Evolutionary conservation across 1,140 invertebrate genomes (phyloP).

Genomic region (Diploscapter pachys): DNA sequence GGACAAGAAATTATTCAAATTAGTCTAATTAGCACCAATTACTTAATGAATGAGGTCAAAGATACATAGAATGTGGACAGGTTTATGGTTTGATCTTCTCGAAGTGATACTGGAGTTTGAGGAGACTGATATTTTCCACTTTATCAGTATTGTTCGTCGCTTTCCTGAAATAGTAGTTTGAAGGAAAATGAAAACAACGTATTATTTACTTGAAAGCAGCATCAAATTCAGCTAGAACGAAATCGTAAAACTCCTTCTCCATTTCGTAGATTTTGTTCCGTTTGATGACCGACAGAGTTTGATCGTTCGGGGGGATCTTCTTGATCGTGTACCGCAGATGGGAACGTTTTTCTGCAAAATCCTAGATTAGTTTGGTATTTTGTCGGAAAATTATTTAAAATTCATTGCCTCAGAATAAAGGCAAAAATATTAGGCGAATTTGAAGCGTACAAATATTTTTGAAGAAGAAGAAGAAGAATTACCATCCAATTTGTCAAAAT

Average conservation of each 20-base stretch:
- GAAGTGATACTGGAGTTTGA: slow-evolving; percentile 46
- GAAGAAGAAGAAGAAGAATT: not conserved
- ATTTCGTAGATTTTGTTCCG: slow-evolving; percentile 78
- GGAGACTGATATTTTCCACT: slow-evolving; percentile 3
- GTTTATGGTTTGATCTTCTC: slow-evolving; percentile 51
- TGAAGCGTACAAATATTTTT: too few relatives aligned
- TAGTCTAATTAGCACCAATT: too few relatives aligned
- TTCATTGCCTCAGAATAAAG: not conserved
- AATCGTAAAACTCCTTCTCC: slow-evolving; percentile 96
- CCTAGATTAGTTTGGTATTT: slow-evolving; percentile 19
- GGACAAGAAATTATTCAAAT: too few relatives aligned
- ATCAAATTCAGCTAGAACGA: slow-evolving; percentile 84
- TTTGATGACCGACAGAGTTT: slow-evolving; percentile 72
- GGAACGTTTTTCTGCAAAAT: slow-evolving; percentile 73
- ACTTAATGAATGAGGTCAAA: too few relatives aligned
- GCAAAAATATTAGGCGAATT: not conserved
- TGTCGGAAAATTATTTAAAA: slow-evolving; percentile 29
- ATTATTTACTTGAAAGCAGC: slow-evolving; percentile 57
- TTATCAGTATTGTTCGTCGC: slow-evolving; percentile 26
- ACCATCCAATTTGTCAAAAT: slow-evolving; percentile 43
- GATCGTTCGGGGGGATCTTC: slow-evolving; percentile 76
- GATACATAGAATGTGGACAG: too few relatives aligned
- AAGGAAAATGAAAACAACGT: not conserved
- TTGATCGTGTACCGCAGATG: slow-evolving; percentile 88
- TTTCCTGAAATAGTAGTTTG: slow-evolving; percentile 13